These are phyloP conservation scores for Alouatta palliata DNA, from an alignment of 2,113 vertebrate genomes.

Conservation along the genomic window DNA sequence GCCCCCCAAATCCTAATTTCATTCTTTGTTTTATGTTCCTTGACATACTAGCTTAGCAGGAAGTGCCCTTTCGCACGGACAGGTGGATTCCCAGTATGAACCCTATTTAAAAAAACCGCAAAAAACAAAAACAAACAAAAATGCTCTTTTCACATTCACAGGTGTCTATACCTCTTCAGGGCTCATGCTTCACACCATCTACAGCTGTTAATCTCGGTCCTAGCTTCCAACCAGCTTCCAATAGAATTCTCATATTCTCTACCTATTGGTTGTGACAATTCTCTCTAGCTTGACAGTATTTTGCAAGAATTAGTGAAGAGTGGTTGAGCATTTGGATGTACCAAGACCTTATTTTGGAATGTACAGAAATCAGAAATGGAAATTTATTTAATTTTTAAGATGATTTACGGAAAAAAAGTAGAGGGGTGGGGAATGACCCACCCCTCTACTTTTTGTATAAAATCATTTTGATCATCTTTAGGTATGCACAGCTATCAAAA, in stretches of 20 bases:
- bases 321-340: conserved; percentile 27
- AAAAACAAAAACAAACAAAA: neutral
- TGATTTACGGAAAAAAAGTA: neutral
- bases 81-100: neutral
- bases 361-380: neutral
- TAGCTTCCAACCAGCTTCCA: neutral
- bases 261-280: neutral
- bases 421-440: neutral
- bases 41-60: neutral
- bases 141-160: neutral
- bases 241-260: neutral
- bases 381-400: neutral
- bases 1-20: conserved; percentile 3
- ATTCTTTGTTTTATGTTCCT: neutral
- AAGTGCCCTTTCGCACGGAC: neutral
- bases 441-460: neutral
- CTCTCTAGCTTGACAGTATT: neutral
- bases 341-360: conserved; percentile 1
- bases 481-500: conserved; percentile 48
- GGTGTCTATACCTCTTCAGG: neutral
- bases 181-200: neutral
- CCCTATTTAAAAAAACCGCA: neutral
- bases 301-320: neutral
- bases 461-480: conserved; percentile 45
- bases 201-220: neutral